These are phyloP conservation scores for Rhynchophorus ferrugineus DNA, from an alignment of 1,140 invertebrate genomes.

Conservation along the genomic window DNA sequence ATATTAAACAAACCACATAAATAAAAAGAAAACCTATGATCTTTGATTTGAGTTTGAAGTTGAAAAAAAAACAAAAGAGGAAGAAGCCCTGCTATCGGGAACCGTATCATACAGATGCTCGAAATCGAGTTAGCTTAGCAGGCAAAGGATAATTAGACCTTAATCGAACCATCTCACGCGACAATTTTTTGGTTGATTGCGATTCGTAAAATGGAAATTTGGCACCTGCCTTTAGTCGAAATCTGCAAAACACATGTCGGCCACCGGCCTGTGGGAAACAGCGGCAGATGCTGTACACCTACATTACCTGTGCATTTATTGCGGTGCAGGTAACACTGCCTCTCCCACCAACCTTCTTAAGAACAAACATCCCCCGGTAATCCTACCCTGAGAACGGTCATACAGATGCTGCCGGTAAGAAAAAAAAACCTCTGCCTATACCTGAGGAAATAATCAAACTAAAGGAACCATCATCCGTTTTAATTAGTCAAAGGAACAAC, in stretches of 20 bases:
- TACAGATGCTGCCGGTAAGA: slow-evolving; percentile 7
- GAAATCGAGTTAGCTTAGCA: neutral
- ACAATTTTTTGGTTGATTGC: slow-evolving; percentile 14
- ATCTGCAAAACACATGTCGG: slow-evolving; percentile 25
- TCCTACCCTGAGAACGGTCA: slow-evolving; percentile 18
- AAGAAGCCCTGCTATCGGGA: slow-evolving; percentile 1
- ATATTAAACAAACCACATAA: neutral
- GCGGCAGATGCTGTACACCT: slow-evolving; percentile 21
- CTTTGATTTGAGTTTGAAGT: no score
- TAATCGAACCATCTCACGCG: slow-evolving; percentile 22
- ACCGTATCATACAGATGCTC: no score
- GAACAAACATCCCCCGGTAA: slow-evolving; percentile 16
- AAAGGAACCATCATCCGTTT: neutral
- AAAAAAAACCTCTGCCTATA: neutral
- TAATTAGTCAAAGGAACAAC: no score
- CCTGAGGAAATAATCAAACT: neutral
- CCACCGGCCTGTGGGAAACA: slow-evolving; percentile 19
- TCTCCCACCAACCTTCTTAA: slow-evolving; percentile 7
- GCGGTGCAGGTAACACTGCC: slow-evolving; percentile 19
- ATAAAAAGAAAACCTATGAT: neutral
- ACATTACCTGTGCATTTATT: slow-evolving; percentile 21
- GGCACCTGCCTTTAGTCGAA: slow-evolving; percentile 13
- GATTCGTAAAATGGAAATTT: slow-evolving; percentile 3
- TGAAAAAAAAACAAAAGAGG: neutral
- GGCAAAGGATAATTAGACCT: slow-evolving; percentile 19